Evolutionary conservation across 35 echinoderm and acorn worm species (phyloP).

Genomic region (Lytechinus pictus): DNA sequence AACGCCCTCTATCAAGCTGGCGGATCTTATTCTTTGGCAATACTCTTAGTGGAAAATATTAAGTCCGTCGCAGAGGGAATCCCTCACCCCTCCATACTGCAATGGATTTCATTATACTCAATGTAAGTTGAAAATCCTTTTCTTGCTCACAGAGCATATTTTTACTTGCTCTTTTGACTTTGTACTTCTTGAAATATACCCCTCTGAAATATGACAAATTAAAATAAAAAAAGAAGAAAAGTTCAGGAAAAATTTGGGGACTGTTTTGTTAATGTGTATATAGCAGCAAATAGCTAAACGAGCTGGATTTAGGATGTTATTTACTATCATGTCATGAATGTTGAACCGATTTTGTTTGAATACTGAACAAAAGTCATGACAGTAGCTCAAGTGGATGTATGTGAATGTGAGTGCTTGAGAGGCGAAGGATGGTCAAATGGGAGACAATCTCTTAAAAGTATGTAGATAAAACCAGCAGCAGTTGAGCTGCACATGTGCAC

Average conservation of each 20-base stretch:
- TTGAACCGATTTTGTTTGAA: not conserved
- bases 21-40: not conserved
- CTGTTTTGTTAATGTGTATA: no score
- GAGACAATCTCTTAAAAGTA: not conserved
- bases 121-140: conserved; percentile 25
- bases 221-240: not conserved
- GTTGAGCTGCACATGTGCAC: not conserved
- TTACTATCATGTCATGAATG: not conserved
- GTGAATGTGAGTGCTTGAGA: not conserved
- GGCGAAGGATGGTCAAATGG: not conserved
- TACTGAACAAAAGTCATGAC: not conserved
- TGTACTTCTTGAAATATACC: not conserved
- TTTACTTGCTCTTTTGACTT: not conserved
- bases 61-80: conserved; percentile 16
- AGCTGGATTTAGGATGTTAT: not conserved
- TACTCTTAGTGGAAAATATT: not conserved
- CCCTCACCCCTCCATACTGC: not conserved
- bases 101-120: conserved; percentile 52
- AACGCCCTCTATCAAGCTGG: not conserved
- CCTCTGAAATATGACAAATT: not conserved
- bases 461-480: not conserved
- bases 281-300: not conserved
- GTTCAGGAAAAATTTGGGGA: not conserved
- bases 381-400: not conserved
- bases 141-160: not conserved